A percentile compares a stretch with the other conserved stretches of the same genome.
These are phyloP conservation scores for Eurytoma californica DNA, from an alignment of 2,888 invertebrate species.

Conservation along the genomic window DNA sequence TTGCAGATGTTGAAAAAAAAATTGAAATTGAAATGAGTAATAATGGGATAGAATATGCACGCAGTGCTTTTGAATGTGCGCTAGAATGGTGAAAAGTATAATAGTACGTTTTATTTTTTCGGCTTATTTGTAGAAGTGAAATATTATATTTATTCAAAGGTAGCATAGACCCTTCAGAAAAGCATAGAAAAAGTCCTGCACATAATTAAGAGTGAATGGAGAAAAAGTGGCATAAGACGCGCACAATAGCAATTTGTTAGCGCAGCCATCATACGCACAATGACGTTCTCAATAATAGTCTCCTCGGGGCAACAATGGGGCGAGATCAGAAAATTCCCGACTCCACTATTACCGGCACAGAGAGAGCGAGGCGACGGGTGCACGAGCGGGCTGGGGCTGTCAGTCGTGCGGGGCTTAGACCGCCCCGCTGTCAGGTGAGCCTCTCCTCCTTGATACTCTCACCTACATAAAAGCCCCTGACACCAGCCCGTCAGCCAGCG, in stretches of 20 bases:
- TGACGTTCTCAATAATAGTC: slow-evolving; percentile 35
- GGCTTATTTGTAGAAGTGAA: too few relatives aligned
- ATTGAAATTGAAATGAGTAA: too few relatives aligned
- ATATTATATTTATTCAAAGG: too few relatives aligned
- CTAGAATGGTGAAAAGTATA: too few relatives aligned
- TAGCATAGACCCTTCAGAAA: too few relatives aligned
- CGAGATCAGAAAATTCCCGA: slow-evolving; percentile 30
- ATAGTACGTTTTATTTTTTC: too few relatives aligned
- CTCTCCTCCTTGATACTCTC: background rate
- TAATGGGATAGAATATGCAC: too few relatives aligned
- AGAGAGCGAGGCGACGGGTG: background rate
- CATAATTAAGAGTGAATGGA: slow-evolving; percentile 12
- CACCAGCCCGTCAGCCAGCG: slow-evolving; percentile 38
- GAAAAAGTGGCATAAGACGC: background rate
- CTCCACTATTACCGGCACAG: slow-evolving; percentile 4
- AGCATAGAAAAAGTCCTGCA: background rate
- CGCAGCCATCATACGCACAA: slow-evolving; percentile 10
- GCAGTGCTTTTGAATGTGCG: too few relatives aligned
- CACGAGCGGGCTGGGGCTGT: slow-evolving; percentile 47
- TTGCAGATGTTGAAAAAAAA: too few relatives aligned
- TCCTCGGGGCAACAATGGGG: slow-evolving; percentile 10
- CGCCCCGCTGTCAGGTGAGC: slow-evolving; percentile 65
- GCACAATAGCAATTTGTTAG: slow-evolving; percentile 36
- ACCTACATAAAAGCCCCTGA: slow-evolving; percentile 22
- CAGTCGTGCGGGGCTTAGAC: slow-evolving; percentile 61